phyloP scores from a whole-genome alignment of 53 echinoderm and acorn worm species.

The Mesocentrotus franciscanus region DNA sequence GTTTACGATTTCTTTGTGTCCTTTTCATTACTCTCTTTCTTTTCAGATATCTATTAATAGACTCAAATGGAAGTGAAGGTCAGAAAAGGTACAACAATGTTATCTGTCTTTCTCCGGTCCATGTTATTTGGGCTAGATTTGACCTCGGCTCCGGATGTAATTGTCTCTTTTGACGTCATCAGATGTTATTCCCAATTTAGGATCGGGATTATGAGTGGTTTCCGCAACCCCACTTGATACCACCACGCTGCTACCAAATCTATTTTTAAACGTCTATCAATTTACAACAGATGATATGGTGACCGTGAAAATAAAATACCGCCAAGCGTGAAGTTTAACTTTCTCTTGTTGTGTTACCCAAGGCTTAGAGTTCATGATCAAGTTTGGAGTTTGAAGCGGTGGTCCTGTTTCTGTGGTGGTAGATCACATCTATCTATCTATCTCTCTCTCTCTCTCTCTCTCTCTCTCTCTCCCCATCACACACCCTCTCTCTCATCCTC shows the following conservation, averaged over 20 bases:
- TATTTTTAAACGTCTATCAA: constrained; percentile 11
- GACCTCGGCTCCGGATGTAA: constrained; percentile 12
- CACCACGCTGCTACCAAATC: not conserved
- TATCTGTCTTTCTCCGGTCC: not conserved
- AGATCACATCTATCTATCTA: not conserved
- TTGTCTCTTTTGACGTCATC: constrained; percentile 50
- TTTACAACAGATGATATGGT: not conserved
- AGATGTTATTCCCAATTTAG: constrained; percentile 36
- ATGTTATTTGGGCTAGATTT: not conserved
- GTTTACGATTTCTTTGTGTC: no score
- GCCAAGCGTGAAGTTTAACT: not conserved
- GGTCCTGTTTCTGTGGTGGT: not conserved
- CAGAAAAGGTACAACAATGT: not conserved
- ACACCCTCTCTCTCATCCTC: not conserved
- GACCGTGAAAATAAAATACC: not conserved
- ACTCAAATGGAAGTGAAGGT: not conserved
- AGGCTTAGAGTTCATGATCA: not conserved
- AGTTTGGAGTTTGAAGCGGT: not conserved
- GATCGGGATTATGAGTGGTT: constrained; percentile 22
- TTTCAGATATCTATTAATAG: not conserved
- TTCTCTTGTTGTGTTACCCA: not conserved
- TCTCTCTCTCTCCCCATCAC: not conserved
- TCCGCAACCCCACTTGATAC: constrained; percentile 40
- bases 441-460: not conserved
- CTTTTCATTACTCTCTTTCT: no score